Evolutionary conservation across 2,113 vertebrate species (phyloP).

Genomic region (Myrmecophaga tridactyla): DNA sequence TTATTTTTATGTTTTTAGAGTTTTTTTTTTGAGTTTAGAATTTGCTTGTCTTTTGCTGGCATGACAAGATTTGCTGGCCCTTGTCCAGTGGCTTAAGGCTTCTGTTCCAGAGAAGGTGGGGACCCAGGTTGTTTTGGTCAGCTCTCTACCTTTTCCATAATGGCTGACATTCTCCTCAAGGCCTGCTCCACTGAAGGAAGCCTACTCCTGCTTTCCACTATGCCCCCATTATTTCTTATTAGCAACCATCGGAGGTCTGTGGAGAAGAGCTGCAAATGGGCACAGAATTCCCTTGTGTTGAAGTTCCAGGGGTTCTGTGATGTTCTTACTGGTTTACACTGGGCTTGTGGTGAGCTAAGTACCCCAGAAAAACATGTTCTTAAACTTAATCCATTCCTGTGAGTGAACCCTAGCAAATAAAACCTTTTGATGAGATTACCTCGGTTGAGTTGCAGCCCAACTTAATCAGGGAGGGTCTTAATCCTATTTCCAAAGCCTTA

Average conservation of each 20-base stretch:
- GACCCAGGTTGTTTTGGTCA: too few species aligned
- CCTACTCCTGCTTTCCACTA: background rate
- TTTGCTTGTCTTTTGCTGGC: background rate
- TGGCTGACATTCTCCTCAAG: background rate
- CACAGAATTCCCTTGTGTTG: background rate
- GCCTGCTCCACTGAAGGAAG: background rate
- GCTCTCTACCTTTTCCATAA: background rate
- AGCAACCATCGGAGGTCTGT: background rate
- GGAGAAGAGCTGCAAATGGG: background rate
- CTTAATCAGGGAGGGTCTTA: too few species aligned
- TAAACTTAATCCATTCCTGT: too few species aligned
- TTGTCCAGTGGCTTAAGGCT: background rate
- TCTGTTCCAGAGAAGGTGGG: background rate
- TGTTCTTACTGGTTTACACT: background rate
- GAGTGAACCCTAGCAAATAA: too few species aligned
- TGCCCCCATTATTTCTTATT: background rate
- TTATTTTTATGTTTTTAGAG: background rate
- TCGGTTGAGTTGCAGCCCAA: too few species aligned
- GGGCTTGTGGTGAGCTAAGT: background rate
- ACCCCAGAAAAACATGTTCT: too few species aligned
- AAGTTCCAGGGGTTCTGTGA: background rate
- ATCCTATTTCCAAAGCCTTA: too few species aligned
- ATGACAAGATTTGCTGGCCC: background rate
- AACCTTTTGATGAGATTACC: too few species aligned
- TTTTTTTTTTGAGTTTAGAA: background rate